phyloP scores from a whole-genome alignment of 2,888 invertebrate species.

The Drosophila borealis region DNA sequence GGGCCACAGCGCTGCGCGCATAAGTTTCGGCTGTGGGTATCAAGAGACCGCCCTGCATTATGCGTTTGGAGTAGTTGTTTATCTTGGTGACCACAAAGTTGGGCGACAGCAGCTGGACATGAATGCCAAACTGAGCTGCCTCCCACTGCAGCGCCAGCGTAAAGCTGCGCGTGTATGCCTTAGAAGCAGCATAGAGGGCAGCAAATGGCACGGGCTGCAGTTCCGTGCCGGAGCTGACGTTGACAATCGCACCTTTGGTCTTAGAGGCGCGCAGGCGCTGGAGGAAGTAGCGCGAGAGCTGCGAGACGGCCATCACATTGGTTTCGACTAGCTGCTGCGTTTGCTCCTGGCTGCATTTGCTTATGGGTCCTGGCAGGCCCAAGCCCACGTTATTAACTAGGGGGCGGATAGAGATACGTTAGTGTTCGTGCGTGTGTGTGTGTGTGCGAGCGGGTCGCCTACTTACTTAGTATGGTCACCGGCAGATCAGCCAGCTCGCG shows the following conservation, averaged over 20 bases:
- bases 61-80: slow-evolving; percentile 91
- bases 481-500: slow-evolving; percentile 89
- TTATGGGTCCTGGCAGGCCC: slow-evolving; percentile 90
- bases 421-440: rapidly evolving
- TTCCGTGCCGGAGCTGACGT: slow-evolving; percentile 95
- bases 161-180: slow-evolving; percentile 91
- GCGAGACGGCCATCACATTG: slow-evolving; percentile 93
- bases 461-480: slow-evolving; percentile 92
- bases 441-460: neutral
- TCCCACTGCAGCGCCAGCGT: slow-evolving; percentile 93
- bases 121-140: slow-evolving; percentile 90
- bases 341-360: slow-evolving; percentile 89
- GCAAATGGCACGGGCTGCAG: slow-evolving; percentile 93
- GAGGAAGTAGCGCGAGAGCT: slow-evolving; percentile 91
- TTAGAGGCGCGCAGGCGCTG: slow-evolving; percentile 90
- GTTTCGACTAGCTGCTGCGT: slow-evolving; percentile 93
- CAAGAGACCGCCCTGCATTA: slow-evolving; percentile 88
- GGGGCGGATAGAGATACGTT: neutral
- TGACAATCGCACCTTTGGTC: slow-evolving; percentile 92
- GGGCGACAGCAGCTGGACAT: slow-evolving; percentile 93
- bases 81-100: slow-evolving; percentile 94
- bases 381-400: slow-evolving; percentile 88
- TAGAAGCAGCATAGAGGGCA: slow-evolving; percentile 95
- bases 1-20: slow-evolving; percentile 90
- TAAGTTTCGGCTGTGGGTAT: slow-evolving; percentile 89